Conservation (phyloP, 1,140 invertebrate species). For the Eupristina koningsbergeri region DNA sequence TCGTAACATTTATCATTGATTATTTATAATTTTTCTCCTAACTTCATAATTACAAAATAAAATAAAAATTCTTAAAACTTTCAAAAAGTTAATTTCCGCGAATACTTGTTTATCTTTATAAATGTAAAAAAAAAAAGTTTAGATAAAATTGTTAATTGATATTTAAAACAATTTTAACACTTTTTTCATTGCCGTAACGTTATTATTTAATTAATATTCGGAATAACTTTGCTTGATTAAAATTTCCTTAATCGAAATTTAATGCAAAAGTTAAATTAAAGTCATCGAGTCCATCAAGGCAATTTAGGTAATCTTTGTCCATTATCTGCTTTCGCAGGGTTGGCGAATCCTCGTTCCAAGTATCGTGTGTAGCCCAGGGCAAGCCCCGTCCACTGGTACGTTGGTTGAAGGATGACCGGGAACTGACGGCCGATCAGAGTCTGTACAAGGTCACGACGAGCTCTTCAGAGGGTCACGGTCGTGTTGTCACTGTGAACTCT, state of each 20-base stretch:
- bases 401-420: slow-evolving; percentile 90
- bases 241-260: neutral
- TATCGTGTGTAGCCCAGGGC: slow-evolving; percentile 88
- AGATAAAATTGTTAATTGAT: too few species aligned
- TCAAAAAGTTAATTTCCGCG: too few species aligned
- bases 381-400: slow-evolving; percentile 88
- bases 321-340: slow-evolving; percentile 72
- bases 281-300: neutral
- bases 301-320: neutral
- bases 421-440: slow-evolving; percentile 82
- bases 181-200: too few species aligned
- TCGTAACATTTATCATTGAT: neutral
- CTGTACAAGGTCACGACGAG: slow-evolving; percentile 87
- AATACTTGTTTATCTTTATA: too few species aligned
- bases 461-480: slow-evolving; percentile 81
- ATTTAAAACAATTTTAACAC: too few species aligned
- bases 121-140: too few species aligned
- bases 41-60: neutral
- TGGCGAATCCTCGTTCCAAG: slow-evolving; percentile 85
- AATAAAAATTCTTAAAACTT: too few species aligned
- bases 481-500: slow-evolving; percentile 87
- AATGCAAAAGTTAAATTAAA: neutral
- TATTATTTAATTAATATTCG: too few species aligned
- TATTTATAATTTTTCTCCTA: neutral
- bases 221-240: neutral